phyloP scores from a whole-genome alignment of 2,888 invertebrate species.

The Thalpophila matura region DNA sequence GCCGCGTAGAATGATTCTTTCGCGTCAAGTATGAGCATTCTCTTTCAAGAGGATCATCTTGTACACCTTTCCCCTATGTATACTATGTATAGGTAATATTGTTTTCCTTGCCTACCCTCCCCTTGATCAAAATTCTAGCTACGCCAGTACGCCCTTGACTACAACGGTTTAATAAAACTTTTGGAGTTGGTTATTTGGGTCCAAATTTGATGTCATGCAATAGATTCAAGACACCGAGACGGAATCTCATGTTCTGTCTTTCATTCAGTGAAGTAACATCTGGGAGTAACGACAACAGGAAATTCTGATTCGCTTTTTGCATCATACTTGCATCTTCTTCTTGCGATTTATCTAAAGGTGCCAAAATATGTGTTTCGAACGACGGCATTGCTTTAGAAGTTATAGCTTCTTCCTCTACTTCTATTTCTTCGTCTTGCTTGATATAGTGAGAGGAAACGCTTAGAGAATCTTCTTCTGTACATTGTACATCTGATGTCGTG shows the following conservation, averaged over 20 bases:
- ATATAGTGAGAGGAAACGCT: not conserved
- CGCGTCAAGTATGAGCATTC: too few relatives aligned
- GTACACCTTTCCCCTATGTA: too few relatives aligned
- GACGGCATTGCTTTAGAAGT: not conserved
- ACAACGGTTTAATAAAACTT: too few relatives aligned
- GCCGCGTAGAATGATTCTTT: too few relatives aligned
- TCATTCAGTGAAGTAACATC: slow-evolving; percentile 41
- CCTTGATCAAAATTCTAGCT: too few relatives aligned
- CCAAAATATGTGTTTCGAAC: slow-evolving; percentile 13
- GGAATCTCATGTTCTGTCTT: slow-evolving; percentile 46
- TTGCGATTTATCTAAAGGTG: not conserved
- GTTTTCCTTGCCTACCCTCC: too few relatives aligned
- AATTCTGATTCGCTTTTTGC: slow-evolving; percentile 44
- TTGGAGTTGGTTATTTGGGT: slow-evolving; percentile 1
- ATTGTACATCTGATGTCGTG: not conserved
- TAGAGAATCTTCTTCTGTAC: not conserved
- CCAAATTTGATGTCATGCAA: slow-evolving; percentile 47
- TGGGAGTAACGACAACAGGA: slow-evolving; percentile 49
- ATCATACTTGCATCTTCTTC: slow-evolving; percentile 11
- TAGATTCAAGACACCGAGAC: slow-evolving; percentile 50
- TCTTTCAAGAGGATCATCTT: too few relatives aligned
- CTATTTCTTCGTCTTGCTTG: too few relatives aligned
- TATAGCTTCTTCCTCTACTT: slow-evolving; percentile 17
- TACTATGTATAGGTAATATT: too few relatives aligned
- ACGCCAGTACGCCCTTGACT: too few relatives aligned